These are phyloP conservation scores for Brachionus calyciflorus DNA, from an alignment of 1,140 invertebrate species.

Conservation along the genomic window DNA sequence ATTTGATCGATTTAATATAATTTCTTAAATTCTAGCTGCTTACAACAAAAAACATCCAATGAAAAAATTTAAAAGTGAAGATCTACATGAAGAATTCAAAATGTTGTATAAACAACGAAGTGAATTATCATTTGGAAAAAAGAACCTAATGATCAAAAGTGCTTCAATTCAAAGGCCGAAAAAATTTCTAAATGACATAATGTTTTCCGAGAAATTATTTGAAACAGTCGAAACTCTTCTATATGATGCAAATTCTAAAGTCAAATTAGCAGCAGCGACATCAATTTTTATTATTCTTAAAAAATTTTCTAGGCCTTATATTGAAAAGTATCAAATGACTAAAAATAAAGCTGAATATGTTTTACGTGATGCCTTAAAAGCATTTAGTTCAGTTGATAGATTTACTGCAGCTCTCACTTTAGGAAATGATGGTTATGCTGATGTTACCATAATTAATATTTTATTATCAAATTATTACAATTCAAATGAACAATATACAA, in stretches of 20 bases:
- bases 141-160: not conserved
- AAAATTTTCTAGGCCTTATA: not conserved
- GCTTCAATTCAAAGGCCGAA: too few species aligned
- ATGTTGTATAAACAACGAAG: constrained; percentile 29
- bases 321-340: not conserved
- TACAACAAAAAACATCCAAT: constrained; percentile 5
- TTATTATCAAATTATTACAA: constrained; percentile 31
- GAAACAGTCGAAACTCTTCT: not conserved
- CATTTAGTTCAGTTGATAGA: not conserved
- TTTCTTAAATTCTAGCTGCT: not conserved
- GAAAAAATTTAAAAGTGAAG: constrained; percentile 5
- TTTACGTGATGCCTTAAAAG: not conserved
- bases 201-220: constrained; percentile 30
- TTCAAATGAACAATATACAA: constrained; percentile 27
- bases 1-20: too few species aligned
- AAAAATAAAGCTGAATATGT: constrained; percentile 18
- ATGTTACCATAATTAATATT: not conserved
- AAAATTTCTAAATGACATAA: not conserved
- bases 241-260: constrained; percentile 26
- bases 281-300: not conserved
- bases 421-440: not conserved
- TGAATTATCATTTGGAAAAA: constrained; percentile 23
- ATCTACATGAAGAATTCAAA: not conserved
- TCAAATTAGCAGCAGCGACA: constrained; percentile 6
- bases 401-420: constrained; percentile 14